Evolutionary conservation across 2,113 vertebrate genomes (phyloP), one percentile per base, ranked within the genome.

Genomic region (Sinocyclocheilus rhinocerous): DNA sequence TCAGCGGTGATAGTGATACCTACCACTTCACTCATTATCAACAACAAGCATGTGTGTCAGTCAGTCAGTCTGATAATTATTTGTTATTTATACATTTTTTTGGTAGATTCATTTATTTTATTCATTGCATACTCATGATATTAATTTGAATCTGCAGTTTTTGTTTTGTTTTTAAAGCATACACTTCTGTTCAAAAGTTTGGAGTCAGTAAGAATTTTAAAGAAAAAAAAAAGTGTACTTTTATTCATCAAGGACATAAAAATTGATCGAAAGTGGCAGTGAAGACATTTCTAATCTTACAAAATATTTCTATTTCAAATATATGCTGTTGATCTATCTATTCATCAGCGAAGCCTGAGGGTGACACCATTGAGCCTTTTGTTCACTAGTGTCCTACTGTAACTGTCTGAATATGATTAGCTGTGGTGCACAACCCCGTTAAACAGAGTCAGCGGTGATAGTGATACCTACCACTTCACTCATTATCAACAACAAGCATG

Each of bases 351-450:
- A n/a, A n/a, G n/a, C n/a, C n/a, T n/a, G n/a, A n/a, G 73, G 83
- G 89, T 67, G 85, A 88, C 87, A 88, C 85, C 70, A 76, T 36
- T 72, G 22, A 82, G 55, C 75, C 83, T 83, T 88, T 78, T 84
- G 83, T 79, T 65, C 18, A n/a, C 26, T 0, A 36, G 39, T 55
- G 67, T 1, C 29, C 77, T 76, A 73, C 76, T 89, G 84, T 84
- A 88, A 86, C 89, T 78, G 70, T 75, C 87, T 65, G 82, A 33
- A 48, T 26, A 55, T 50, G 81, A 80, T 75, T 67, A 67, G 63
- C n/a, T 20, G 10, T 2, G 7, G 9, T 3, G 26, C 26, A 3
- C 80, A 50, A 10, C 55, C 22, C 67, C 24, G 11, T 24, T 11
- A 36, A 65, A 61, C 6, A 48, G 24, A 83, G 63, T 70, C 57